Base-by-base conservation (phyloP, 2,797 vertebrate species). In the Sebastes goodei region DNA sequence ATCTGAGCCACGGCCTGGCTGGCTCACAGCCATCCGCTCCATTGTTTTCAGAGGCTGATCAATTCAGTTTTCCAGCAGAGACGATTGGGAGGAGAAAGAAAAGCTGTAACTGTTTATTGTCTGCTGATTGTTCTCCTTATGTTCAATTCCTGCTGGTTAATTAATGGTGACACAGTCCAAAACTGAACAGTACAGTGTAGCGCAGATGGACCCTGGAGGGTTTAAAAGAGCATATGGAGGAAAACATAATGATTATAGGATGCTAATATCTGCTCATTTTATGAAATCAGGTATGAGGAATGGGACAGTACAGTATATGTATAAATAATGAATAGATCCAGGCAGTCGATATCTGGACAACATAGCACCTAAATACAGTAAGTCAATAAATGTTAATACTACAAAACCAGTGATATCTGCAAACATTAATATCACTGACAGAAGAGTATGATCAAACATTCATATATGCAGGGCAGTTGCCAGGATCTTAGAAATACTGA, bases 31-130 rank as follows among this genome's bases (percentile, higher is more conserved):
- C 85, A 78, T 1, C 10, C 0, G 2, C 68, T 81, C 65, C 69
- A 38, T 88, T 88, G 85, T 85, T 81, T 74, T 70, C 33, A 78
- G 61, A 71, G 14, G 60, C 42, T 68, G 65, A 90, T 86, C 88
- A 76, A 81, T 85, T 91, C 76, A 32, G 70, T 80, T 81, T 84
- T 67, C 10, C 77, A 53, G 69, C 70, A 8, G 27, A 76, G 33
- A 82, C 7, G 32, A 70, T 56, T 32, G 57, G 25, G 72, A 64
- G 33, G 55, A 20, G 55, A 33, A 29, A n/a, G 21, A 66, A 71
- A 68, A 67, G 20, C 67, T 74, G 55, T 55, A 68, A 75, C 71
- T 49, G 57, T 69, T 63, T 56, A 57, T 87, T 85, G 80, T 86
- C 49, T 72, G 56, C 33, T 72, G 53, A 81, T 76, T 83, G 74